Base-by-base conservation (phyloP, 2,888 invertebrate genomes). In the Conomelus anceps region DNA sequence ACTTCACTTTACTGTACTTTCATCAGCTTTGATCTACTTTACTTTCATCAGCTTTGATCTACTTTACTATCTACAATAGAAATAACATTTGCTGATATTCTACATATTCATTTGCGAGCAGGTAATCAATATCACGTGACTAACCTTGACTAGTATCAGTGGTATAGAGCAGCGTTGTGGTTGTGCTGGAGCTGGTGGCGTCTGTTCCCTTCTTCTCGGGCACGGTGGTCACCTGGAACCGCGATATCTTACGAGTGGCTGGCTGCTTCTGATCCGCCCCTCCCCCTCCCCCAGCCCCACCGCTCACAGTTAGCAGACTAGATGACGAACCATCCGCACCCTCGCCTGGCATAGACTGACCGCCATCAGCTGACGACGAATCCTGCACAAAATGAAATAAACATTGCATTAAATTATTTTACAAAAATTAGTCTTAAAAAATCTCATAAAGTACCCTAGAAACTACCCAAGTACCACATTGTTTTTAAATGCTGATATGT, bases 161-260 rank as follows among this genome's bases (percentile, higher is more conserved):
- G 63, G 63, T 63, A 7, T 63, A 63, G 63, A 63, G 63, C n/a
- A 63, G n/a, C 1, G 63, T n/a, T n/a, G n/a, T n/a, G n/a, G n/a
- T n/a, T n/a, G n/a, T n/a, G n/a, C n/a, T 63, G 63, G 63, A n/a
- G 63, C 63, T 63, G 63, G n/a, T 7, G n/a, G 20, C 63, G 1
- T 22, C 20, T 84, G 84, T 22, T 41, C 23, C 24, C 85, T 23
- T 7, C 11, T 88, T 93, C 91, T 94, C 94, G 20, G 93, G 93
- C 23, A 95, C 94, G 20, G 94, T 93, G 92, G 94, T 94, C 88
- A 95, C 94, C 92, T 94, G 94, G 92, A 94, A 94, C 88, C 94
- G 93, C 9, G 94, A 94, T 22, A 94, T 92, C 90, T 93, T 93
- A 88, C 94, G 91, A 23, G 91, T 91, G 23, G 92, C 91, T 87